Evolutionary conservation across 2,113 vertebrate species (phyloP).

Genomic region (Otolemur garnettii): DNA sequence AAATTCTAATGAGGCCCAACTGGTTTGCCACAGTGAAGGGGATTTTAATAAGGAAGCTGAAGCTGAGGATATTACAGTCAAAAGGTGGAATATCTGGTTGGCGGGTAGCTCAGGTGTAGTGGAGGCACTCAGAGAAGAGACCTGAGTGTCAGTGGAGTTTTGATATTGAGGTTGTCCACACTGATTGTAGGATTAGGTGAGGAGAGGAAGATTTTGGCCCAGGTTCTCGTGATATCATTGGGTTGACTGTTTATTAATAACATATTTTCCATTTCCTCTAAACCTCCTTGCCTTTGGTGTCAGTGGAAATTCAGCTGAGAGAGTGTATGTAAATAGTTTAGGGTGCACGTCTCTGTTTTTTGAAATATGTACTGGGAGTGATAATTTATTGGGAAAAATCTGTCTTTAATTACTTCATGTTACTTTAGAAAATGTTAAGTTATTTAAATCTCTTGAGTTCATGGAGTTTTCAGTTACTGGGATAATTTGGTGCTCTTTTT

Average conservation of each 20-base stretch:
- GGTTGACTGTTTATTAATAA: neutral
- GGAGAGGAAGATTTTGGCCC: neutral
- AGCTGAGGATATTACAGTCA: neutral
- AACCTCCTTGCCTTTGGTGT: conserved; percentile 31
- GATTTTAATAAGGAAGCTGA: neutral
- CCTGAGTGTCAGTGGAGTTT: neutral
- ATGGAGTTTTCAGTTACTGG: neutral
- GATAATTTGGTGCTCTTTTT: neutral
- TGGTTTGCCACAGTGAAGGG: neutral
- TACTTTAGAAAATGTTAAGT: neutral
- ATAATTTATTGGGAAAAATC: neutral
- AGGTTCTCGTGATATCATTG: neutral
- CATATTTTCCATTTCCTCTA: conserved; percentile 47
- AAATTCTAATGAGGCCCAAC: neutral
- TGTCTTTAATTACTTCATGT: conserved; percentile 16
- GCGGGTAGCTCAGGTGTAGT: neutral
- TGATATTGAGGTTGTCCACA: neutral
- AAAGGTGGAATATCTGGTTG: neutral
- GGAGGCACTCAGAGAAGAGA: neutral
- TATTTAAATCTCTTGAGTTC: neutral
- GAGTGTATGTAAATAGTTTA: neutral
- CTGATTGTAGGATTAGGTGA: neutral
- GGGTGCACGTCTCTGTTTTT: neutral
- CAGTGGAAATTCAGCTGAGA: neutral
- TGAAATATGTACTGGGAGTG: neutral